phyloP scores from a whole-genome alignment of 2,797 vertebrate genomes.

The Cottoperca gobio region DNA sequence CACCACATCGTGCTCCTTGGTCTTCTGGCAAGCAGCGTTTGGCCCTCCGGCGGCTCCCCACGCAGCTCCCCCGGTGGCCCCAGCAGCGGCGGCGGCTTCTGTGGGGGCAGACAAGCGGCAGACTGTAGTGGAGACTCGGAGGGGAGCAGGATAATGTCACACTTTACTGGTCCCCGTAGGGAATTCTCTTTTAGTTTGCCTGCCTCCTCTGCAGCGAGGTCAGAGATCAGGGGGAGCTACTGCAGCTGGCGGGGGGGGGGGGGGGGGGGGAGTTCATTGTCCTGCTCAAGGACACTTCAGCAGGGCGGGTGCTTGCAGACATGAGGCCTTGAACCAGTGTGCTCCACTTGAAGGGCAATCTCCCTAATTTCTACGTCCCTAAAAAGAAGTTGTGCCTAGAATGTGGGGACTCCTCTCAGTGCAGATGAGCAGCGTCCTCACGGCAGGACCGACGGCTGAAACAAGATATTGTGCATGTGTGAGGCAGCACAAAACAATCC shows the following conservation, averaged over 20 bases:
- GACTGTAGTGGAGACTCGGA: constrained; percentile 86
- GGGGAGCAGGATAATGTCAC: constrained; percentile 74
- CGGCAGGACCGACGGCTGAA: constrained; percentile 61
- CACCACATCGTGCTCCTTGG: constrained; percentile 88
- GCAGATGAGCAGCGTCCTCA: constrained; percentile 66
- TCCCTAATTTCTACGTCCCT: constrained; percentile 47
- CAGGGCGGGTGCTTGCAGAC: constrained; percentile 62
- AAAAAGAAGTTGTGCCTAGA: constrained; percentile 57
- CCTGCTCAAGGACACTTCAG: constrained; percentile 60
- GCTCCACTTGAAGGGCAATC: constrained; percentile 47
- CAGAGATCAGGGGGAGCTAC: constrained; percentile 68
- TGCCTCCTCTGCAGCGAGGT: constrained; percentile 58
- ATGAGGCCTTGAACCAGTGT: constrained; percentile 39
- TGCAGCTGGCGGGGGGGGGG: constrained; percentile 54
- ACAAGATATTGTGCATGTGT: constrained; percentile 46
- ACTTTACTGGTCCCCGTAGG: constrained; percentile 74
- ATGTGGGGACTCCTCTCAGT: constrained; percentile 50
- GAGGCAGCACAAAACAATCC: constrained; percentile 59
- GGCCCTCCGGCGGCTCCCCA: constrained; percentile 72
- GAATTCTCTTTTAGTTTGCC: constrained; percentile 57
- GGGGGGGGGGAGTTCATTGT: constrained; percentile 29
- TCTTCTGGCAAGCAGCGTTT: constrained; percentile 84
- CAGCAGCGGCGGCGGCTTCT: constrained; percentile 83
- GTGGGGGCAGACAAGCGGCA: constrained; percentile 91
- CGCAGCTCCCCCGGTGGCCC: constrained; percentile 72